A percentile compares a stretch with the other conserved stretches of the same genome.
Evolutionary conservation across 2,797 vertebrate genomes (phyloP).

Genomic region (Catostomus latipinnis): DNA sequence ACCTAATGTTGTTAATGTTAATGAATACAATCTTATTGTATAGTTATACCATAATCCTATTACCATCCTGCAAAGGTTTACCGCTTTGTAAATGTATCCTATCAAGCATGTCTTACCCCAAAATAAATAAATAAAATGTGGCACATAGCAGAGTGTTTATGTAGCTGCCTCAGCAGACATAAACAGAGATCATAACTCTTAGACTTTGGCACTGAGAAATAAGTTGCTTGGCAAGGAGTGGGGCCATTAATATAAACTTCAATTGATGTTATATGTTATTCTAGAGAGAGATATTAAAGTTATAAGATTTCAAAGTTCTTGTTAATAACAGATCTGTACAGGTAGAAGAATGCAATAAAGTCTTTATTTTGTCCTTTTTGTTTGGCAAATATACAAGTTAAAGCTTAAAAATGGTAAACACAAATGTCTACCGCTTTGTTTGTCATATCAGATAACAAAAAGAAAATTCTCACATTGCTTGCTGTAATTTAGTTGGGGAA

Average conservation of each 20-base stretch:
- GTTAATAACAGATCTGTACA: background rate
- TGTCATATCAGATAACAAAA: background rate
- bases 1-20: too few relatives aligned
- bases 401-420: background rate
- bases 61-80: background rate
- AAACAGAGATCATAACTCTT: slow-evolving; percentile 7
- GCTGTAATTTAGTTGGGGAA: background rate
- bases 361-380: background rate
- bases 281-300: background rate
- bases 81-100: background rate
- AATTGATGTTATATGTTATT: background rate
- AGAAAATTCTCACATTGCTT: background rate
- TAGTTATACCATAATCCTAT: too few relatives aligned
- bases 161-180: slow-evolving; percentile 1
- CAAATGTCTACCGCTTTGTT: background rate
- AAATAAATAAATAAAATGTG: too few relatives aligned
- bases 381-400: background rate
- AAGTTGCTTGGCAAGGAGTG: slow-evolving; percentile 3
- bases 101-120: background rate
- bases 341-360: background rate
- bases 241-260: background rate
- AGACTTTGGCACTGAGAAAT: slow-evolving; percentile 7
- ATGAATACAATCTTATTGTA: too few relatives aligned
- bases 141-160: background rate
- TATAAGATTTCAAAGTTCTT: background rate